Evolutionary conservation across 2,113 vertebrate species (phyloP).

Genomic region (Pterocles gutturalis): DNA sequence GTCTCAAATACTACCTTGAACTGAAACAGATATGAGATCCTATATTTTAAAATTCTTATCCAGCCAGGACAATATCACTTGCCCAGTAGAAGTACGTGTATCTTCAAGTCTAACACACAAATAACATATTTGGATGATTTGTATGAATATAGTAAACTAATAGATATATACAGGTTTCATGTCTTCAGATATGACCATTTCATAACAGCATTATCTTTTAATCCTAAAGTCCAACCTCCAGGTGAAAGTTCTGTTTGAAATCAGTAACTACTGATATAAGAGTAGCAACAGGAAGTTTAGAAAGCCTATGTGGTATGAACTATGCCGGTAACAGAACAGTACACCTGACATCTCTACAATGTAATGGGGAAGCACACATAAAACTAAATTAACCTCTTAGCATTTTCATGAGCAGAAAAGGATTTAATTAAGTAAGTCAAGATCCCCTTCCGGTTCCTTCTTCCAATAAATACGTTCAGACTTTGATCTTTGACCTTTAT

Average conservation of each 20-base stretch:
- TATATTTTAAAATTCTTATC: not conserved
- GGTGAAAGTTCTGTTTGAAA: not conserved
- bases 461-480: slow-evolving; percentile 53
- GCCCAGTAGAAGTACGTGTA: not conserved
- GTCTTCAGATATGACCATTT: not conserved
- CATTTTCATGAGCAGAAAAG: slow-evolving; percentile 34
- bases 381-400: slow-evolving; percentile 11
- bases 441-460: slow-evolving; percentile 13
- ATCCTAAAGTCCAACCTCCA: not conserved
- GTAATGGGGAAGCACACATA: not conserved
- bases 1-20: not conserved
- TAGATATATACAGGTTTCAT: not conserved
- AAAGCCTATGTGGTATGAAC: not conserved
- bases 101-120: not conserved
- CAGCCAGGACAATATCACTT: not conserved
- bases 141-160: not conserved
- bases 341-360: not conserved
- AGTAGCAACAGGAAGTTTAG: not conserved
- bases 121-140: not conserved
- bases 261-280: not conserved
- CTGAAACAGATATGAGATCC: not conserved
- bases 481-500: slow-evolving; percentile 78
- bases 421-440: slow-evolving; percentile 39
- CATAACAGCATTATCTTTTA: not conserved
- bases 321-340: not conserved